phyloP scores from a whole-genome alignment of 2,113 vertebrate genomes.

The Thomomys bottae region DNA sequence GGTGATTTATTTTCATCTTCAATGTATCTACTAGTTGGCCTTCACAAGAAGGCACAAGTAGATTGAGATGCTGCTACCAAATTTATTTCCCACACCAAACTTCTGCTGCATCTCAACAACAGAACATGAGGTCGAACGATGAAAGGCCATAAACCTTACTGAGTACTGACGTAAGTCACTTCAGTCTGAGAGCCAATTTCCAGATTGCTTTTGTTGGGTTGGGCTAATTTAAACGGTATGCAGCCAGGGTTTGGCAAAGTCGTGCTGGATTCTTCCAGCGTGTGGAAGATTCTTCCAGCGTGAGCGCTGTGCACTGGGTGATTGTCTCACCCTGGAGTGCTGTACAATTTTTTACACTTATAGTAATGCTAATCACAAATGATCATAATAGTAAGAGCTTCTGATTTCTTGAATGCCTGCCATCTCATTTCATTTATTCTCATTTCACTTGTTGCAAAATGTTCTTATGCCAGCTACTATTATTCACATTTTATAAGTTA shows the following conservation, averaged over 20 bases:
- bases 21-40: neutral
- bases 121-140: slow-evolving; percentile 9
- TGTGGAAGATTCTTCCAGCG: neutral
- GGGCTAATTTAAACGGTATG: slow-evolving; percentile 50
- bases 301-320: neutral
- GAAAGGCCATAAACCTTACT: slow-evolving; percentile 20
- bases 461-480: neutral
- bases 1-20: slow-evolving; percentile 32
- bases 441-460: neutral
- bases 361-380: neutral
- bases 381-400: neutral
- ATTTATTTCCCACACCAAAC: neutral
- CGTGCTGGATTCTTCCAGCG: neutral
- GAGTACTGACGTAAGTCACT: slow-evolving; percentile 43
- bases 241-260: slow-evolving; percentile 9
- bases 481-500: slow-evolving; percentile 12
- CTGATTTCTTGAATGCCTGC: neutral
- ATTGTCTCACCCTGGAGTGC: neutral
- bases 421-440: neutral
- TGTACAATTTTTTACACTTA: slow-evolving; percentile 3
- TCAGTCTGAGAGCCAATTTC: slow-evolving; percentile 46
- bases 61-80: slow-evolving; percentile 16
- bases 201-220: slow-evolving; percentile 34
- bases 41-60: neutral
- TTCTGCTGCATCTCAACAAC: slow-evolving; percentile 41